Evolutionary conservation across 2,113 vertebrate genomes (phyloP), one percentile per base, ranked within the genome.

Genomic region (Sitta europaea): DNA sequence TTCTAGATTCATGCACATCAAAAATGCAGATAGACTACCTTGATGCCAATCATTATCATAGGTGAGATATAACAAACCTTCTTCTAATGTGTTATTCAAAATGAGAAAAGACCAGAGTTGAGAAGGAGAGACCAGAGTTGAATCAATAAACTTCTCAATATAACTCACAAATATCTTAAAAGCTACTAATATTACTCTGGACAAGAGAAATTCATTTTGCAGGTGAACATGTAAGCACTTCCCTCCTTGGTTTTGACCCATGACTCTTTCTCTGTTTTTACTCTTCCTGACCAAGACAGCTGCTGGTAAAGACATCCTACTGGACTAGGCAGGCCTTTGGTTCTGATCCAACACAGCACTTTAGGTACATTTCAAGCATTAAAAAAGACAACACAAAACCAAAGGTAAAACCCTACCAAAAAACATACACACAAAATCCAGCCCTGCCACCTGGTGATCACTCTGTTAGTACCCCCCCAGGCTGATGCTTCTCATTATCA

Each of bases 361-460:
- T 54, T 10, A 50, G 10, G 8, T n/a, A 68, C 3, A 12, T 29
- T 70, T 79, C 59, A 57, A 73, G 28, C 16, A 4, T 63, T 72
- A 33, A 70, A 54, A 74, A 66, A 74, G 23, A 4, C 48, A 91
- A 43, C 17, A 36, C 25, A 65, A 74, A 72, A 54, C 6, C 27
- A 90, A 87, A 86, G 57, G 40, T 51, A 76, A 86, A 92, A 62
- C 12, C 11, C 59, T 79, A 50, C 13, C 27, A 63, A 48, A 33
- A 47, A 13, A 3, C 19, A 61, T 20, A 35, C 31, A 88, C 75
- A 91, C 50, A 90, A 88, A 95, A 96, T 23, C 3, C 91, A 97
- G 92, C 6, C 89, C 96, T 97, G 96, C 95, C 96, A 97, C 89
- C 96, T 97, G 93, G 93, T 96, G 96, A 97, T 94, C 2, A 0